Evolutionary conservation across 92 coral and sea anemone genomes (phyloP).

Genomic region (Epizoanthus rinbou): DNA sequence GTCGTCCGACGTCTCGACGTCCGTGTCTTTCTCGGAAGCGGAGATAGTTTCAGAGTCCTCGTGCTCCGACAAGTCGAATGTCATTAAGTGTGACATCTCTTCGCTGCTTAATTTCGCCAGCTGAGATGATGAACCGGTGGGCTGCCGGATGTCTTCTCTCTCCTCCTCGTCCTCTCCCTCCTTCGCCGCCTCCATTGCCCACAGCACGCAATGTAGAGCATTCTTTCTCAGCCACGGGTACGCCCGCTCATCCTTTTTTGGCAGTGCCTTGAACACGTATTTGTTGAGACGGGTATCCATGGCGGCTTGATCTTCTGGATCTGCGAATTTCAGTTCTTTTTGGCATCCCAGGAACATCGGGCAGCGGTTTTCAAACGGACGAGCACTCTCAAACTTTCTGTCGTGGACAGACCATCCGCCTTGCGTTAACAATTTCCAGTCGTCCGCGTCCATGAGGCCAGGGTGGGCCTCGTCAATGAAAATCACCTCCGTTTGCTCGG

Average conservation of each 20-base stretch:
- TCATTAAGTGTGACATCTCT: no score
- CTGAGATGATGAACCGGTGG: no score
- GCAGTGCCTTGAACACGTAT: neutral
- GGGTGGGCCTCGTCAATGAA: no score
- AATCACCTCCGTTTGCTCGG: no score
- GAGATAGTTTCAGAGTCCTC: no score
- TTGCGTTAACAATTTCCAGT: slow-evolving; percentile 8
- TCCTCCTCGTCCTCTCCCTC: neutral
- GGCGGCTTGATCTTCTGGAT: no score
- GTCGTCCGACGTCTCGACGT: neutral
- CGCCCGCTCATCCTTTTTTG: neutral
- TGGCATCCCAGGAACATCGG: neutral
- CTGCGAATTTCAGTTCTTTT: no score
- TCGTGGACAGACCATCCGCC: slow-evolving; percentile 25
- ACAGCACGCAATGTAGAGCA: slow-evolving; percentile 7
- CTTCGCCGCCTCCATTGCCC: slow-evolving; percentile 20
- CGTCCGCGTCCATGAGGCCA: no score
- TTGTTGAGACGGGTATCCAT: no score
- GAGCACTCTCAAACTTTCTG: slow-evolving; percentile 9
- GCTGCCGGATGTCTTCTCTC: neutral
- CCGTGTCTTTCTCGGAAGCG: neutral
- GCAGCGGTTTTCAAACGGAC: slow-evolving; percentile 14
- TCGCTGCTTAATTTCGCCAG: no score
- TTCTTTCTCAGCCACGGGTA: slow-evolving; percentile 18
- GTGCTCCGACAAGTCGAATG: no score